phyloP scores from a whole-genome alignment of 2,797 vertebrate species.

The Simalia tracyae region DNA sequence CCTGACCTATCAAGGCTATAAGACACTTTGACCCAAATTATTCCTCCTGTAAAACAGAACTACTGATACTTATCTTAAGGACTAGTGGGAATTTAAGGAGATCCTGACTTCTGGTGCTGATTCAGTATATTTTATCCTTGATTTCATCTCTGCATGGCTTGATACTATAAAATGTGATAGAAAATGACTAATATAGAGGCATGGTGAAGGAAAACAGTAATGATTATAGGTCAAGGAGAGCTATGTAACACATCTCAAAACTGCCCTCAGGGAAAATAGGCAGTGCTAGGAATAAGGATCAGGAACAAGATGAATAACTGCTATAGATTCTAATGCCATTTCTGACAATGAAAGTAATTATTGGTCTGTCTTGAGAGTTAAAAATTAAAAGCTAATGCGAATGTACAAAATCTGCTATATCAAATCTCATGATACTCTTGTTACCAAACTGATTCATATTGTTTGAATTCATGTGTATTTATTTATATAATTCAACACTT shows the following conservation, averaged over 20 bases:
- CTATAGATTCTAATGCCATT: neutral
- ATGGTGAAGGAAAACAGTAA: neutral
- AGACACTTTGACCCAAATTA: neutral
- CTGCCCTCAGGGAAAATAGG: neutral
- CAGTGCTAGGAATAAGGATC: slow-evolving; percentile 14
- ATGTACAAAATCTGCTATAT: slow-evolving; percentile 21
- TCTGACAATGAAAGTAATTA: neutral
- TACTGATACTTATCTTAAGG: neutral
- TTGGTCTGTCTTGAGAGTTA: neutral
- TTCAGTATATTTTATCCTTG: neutral
- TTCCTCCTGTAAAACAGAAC: neutral
- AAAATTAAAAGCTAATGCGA: slow-evolving; percentile 32
- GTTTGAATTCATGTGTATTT: neutral
- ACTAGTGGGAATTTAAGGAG: slow-evolving; percentile 2
- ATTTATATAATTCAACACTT: neutral
- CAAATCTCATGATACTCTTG: neutral
- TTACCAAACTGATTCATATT: neutral
- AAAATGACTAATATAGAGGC: neutral
- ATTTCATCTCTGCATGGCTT: neutral
- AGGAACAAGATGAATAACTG: neutral
- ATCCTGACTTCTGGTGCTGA: neutral
- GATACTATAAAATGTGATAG: neutral
- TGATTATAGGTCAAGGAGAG: slow-evolving; percentile 14
- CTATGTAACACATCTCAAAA: slow-evolving; percentile 1
- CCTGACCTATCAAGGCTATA: neutral